Evolutionary conservation across 2,888 invertebrate genomes (phyloP).

Genomic region (Standfussiana lucernea): DNA sequence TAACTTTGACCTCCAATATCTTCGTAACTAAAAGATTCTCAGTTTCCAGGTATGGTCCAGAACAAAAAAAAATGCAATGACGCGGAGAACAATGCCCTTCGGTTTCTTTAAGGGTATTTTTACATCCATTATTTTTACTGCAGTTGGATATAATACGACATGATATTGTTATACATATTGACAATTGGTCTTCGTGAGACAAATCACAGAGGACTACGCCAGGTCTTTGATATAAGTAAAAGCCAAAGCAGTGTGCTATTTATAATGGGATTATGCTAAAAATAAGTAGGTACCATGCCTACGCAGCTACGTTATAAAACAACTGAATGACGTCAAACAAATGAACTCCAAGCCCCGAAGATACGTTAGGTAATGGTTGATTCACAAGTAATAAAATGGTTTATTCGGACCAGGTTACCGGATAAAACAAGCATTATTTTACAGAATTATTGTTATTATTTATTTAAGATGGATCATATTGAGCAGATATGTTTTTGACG

Average conservation of each 20-base stretch:
- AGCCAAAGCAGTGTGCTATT: background rate
- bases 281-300: slow-evolving; percentile 31
- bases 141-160: background rate
- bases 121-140: too few relatives aligned
- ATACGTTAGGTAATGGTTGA: slow-evolving; percentile 15
- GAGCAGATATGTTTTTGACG: background rate
- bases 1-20: too few relatives aligned
- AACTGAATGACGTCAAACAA: slow-evolving; percentile 37
- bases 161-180: background rate
- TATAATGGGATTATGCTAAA: slow-evolving; percentile 31
- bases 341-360: slow-evolving; percentile 17
- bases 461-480: background rate
- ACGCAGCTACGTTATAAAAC: slow-evolving; percentile 22
- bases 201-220: background rate
- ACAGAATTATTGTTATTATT: background rate
- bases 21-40: too few relatives aligned
- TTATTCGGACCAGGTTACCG: slow-evolving; percentile 3
- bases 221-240: background rate
- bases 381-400: slow-evolving; percentile 8
- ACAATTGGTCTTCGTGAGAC: background rate
- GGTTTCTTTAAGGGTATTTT: too few relatives aligned
- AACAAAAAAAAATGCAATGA: too few relatives aligned
- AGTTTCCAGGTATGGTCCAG: too few relatives aligned
- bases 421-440: background rate
- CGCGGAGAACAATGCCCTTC: too few relatives aligned